phyloP scores from a whole-genome alignment of 2,888 invertebrate species.

The Camptogramma bilineatum region DNA sequence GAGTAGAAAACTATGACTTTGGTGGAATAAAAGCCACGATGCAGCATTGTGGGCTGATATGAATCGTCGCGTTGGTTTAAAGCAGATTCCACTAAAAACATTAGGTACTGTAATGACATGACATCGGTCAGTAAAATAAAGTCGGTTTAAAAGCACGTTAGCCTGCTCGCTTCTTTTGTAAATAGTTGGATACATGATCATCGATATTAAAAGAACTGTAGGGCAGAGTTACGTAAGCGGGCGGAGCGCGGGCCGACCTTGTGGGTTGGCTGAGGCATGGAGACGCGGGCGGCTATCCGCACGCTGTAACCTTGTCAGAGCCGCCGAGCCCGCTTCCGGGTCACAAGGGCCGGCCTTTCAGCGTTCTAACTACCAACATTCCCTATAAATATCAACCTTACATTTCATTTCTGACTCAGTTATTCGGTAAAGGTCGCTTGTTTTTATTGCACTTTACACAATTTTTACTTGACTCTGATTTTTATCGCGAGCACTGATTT shows the following conservation, averaged over 20 bases:
- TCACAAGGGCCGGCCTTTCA: conserved; percentile 75
- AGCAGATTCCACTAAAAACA: background rate
- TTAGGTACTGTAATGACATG: conserved; percentile 1
- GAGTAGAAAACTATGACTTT: no score
- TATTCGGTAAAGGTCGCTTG: conserved; percentile 42
- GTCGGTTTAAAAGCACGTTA: conserved; percentile 5
- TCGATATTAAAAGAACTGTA: conserved; percentile 54
- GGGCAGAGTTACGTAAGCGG: conserved; percentile 73
- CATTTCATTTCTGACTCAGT: conserved; percentile 28
- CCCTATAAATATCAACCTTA: conserved; percentile 30
- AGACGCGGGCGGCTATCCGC: conserved; percentile 51
- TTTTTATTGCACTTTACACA: conserved; percentile 33
- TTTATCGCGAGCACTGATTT: conserved; percentile 23
- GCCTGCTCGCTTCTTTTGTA: conserved; percentile 15
- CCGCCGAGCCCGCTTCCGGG: conserved; percentile 76
- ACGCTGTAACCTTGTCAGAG: conserved; percentile 69
- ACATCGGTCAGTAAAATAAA: background rate
- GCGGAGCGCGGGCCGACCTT: conserved; percentile 57
- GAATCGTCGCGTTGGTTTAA: background rate
- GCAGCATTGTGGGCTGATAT: background rate
- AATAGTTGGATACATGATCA: conserved; percentile 40
- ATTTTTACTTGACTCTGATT: conserved; percentile 21
- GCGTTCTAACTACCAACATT: conserved; percentile 46
- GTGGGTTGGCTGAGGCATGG: conserved; percentile 41
- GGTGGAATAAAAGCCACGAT: no score